These are phyloP conservation scores for Myzus persicae DNA, from an alignment of 1,140 invertebrate genomes.

Conservation along the genomic window DNA sequence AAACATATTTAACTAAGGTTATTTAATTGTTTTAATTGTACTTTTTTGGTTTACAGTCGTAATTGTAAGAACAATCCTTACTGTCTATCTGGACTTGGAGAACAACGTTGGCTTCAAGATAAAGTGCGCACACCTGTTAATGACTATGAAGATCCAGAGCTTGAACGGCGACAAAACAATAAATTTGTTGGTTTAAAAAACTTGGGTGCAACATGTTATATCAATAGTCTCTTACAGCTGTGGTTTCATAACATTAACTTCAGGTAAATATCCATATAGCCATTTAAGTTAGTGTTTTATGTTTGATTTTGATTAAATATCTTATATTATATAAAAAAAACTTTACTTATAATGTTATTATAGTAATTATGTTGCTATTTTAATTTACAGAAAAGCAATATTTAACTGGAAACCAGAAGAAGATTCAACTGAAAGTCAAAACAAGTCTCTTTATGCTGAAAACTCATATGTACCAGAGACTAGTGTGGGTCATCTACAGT, in stretches of 20 bases:
- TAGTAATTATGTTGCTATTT: constrained; percentile 2
- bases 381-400: constrained; percentile 68
- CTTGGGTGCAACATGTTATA: constrained; percentile 78
- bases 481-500: constrained; percentile 72
- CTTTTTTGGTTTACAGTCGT: constrained; percentile 66
- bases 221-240: constrained; percentile 77
- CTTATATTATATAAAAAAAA: background rate
- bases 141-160: constrained; percentile 68
- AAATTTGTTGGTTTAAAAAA: constrained; percentile 75
- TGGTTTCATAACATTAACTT: constrained; percentile 77
- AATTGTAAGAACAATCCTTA: constrained; percentile 75
- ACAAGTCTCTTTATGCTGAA: constrained; percentile 62
- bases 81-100: constrained; percentile 72
- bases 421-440: constrained; percentile 65
- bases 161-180: constrained; percentile 66
- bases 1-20: background rate
- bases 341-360: background rate
- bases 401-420: constrained; percentile 71
- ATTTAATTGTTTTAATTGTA: background rate
- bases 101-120: constrained; percentile 68
- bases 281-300: constrained; percentile 6
- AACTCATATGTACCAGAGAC: constrained; percentile 64
- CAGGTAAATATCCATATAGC: constrained; percentile 64
- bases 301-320: background rate
- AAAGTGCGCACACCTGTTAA: constrained; percentile 59